Evolutionary conservation across 92 coral and sea anemone species (phyloP).

Genomic region (Pocillopora meandrina): DNA sequence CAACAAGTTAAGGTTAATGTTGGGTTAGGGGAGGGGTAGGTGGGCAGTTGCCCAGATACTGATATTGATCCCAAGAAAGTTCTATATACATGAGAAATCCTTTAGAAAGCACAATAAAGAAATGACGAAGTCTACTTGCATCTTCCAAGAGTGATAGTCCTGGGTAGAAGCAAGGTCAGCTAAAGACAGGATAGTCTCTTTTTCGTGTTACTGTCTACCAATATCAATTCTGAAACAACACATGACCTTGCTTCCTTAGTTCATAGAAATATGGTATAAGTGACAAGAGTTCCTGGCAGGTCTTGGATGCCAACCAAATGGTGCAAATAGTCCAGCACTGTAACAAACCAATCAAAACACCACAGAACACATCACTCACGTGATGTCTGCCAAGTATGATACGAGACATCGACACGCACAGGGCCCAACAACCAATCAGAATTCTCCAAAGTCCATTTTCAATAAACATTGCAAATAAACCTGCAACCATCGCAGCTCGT

Average conservation of each 20-base stretch:
- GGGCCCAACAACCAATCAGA: constrained; percentile 82
- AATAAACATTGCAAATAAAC: constrained; percentile 53
- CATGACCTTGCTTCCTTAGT: neutral
- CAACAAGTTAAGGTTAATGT: too few species aligned
- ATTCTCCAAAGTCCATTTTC: constrained; percentile 31
- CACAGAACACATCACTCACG: constrained; percentile 84
- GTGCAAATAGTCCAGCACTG: constrained; percentile 65
- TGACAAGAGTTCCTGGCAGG: constrained; percentile 47
- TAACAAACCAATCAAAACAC: constrained; percentile 74
- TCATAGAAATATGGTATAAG: constrained; percentile 33
- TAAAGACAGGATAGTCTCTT: too few species aligned
- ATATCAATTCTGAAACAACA: neutral
- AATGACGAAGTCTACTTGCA: too few species aligned
- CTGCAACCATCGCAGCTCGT: constrained; percentile 92
- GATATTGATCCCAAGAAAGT: too few species aligned
- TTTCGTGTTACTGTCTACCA: too few species aligned
- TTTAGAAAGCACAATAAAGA: too few species aligned
- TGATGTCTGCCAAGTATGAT: constrained; percentile 93
- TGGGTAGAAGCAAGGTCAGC: too few species aligned
- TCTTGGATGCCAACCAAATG: constrained; percentile 66
- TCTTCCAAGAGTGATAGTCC: too few species aligned
- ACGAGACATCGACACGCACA: constrained; percentile 80
- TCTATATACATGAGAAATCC: too few species aligned
- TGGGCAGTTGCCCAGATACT: too few species aligned
- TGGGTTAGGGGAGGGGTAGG: too few species aligned